These are phyloP conservation scores for Trachymyrmex cornetzi DNA, from an alignment of 1,140 invertebrate genomes.

Conservation along the genomic window DNA sequence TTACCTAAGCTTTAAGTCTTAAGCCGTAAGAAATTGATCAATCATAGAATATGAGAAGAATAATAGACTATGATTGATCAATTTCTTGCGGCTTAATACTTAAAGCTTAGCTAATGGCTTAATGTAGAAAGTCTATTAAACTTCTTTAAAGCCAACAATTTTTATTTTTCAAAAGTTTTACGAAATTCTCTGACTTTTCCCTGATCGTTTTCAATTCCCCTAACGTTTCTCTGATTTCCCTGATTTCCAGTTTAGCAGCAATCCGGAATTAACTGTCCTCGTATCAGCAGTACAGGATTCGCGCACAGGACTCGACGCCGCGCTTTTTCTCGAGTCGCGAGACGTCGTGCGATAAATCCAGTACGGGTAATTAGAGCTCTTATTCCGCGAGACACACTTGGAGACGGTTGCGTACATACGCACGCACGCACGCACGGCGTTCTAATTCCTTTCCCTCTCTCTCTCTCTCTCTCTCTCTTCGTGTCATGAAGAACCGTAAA, in stretches of 20 bases:
- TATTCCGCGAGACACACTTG: constrained; percentile 18
- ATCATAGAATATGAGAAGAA: too few species aligned
- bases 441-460: constrained; percentile 30
- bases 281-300: background rate
- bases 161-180: too few species aligned
- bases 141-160: too few species aligned
- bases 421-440: background rate
- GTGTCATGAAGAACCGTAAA: constrained; percentile 18
- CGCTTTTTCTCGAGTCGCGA: constrained; percentile 10
- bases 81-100: too few species aligned
- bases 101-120: too few species aligned
- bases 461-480: background rate
- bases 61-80: too few species aligned
- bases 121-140: too few species aligned
- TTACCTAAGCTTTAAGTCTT: too few species aligned
- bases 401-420: constrained; percentile 17
- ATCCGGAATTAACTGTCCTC: background rate
- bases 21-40: too few species aligned
- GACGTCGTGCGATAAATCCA: constrained; percentile 38
- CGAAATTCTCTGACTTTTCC: too few species aligned
- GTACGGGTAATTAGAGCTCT: constrained; percentile 38
- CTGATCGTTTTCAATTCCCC: too few species aligned
- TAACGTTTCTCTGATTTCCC: too few species aligned
- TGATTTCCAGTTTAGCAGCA: background rate
- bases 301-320: background rate